Evolutionary conservation across 2,113 vertebrate genomes (phyloP), one percentile per base, ranked within the genome.

Genomic region (Holacanthus passer): DNA sequence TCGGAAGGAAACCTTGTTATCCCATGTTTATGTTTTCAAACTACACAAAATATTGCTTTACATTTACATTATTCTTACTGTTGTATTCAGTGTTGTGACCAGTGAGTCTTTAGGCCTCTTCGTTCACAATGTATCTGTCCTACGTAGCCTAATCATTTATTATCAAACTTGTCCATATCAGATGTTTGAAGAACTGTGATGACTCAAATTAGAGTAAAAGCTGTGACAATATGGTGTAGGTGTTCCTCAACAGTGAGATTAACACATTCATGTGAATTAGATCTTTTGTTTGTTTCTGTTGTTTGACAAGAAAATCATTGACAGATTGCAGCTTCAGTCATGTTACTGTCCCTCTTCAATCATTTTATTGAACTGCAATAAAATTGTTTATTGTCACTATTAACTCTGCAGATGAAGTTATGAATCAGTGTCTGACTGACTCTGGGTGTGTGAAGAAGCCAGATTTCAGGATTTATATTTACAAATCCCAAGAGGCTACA

Each of bases 1-100:
- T 69, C 39, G 32, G 41, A 47, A 67, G 39, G 4, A 60, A 67
- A 60, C 37, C 32, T 37, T 60, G 81, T 73, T 20, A 20, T 55
- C 20, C 8, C 20, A 43, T 43, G 11, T 27, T 16, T 55, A 9
- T 63, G 24, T 58, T 71, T 35, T 74, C 10, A 39, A 20, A 39
- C 11, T 5, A 22, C 12, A 55, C 56, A 56, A 24, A 37, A 20
- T 52, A 69, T 3, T 31, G 37, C 5, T 11, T 27, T 19, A 13
- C 29, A 29, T 27, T 1, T 29, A 11, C 3, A 4, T 37, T 48
- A 4, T 37, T 48, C 5, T 14, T 35, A 32, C n/a, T 65, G 31
- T 62, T 22, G 39, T 27, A 24, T 29, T 22, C 29, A 31, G 8
- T 56, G 55, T 47, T 79, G 24, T 31, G 32, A 41, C 32, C 22